Conservation (phyloP, 2,888 invertebrate species). For the Noctua janthina region DNA sequence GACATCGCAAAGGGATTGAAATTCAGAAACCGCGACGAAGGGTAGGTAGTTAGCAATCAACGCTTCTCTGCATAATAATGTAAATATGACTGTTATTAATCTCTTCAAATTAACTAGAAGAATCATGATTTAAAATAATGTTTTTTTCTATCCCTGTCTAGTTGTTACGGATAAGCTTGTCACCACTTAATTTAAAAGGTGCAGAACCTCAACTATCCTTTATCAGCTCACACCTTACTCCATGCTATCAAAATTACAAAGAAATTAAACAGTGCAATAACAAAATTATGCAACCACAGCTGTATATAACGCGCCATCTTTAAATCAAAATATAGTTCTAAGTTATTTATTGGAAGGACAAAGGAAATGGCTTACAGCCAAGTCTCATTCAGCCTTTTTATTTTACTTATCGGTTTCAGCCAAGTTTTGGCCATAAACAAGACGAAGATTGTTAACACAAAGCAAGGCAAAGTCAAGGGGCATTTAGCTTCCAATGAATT, state of each 20-base stretch:
- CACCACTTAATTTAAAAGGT: neutral
- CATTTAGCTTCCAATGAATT: constrained; percentile 76
- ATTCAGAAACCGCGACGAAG: neutral
- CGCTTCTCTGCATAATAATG: neutral
- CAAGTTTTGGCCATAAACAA: constrained; percentile 70
- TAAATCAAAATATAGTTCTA: constrained; percentile 58
- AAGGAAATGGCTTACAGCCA: constrained; percentile 71
- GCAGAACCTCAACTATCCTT: constrained; percentile 38
- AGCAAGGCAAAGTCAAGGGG: constrained; percentile 84
- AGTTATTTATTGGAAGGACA: constrained; percentile 50
- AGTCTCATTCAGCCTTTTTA: constrained; percentile 54
- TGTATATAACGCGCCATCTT: constrained; percentile 66
- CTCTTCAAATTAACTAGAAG: neutral
- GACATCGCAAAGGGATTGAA: too few relatives aligned
- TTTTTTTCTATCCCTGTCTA: neutral
- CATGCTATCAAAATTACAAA: constrained; percentile 54
- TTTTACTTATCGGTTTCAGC: constrained; percentile 70
- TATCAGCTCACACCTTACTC: neutral
- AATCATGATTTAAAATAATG: neutral
- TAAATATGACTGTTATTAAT: neutral
- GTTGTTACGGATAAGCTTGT: neutral
- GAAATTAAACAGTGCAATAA: constrained; percentile 38
- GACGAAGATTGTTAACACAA: constrained; percentile 78
- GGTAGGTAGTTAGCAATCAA: neutral
- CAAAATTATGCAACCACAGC: constrained; percentile 42